Base-by-base conservation (phyloP, 1,140 invertebrate genomes). In the Pogonus chalceus region DNA sequence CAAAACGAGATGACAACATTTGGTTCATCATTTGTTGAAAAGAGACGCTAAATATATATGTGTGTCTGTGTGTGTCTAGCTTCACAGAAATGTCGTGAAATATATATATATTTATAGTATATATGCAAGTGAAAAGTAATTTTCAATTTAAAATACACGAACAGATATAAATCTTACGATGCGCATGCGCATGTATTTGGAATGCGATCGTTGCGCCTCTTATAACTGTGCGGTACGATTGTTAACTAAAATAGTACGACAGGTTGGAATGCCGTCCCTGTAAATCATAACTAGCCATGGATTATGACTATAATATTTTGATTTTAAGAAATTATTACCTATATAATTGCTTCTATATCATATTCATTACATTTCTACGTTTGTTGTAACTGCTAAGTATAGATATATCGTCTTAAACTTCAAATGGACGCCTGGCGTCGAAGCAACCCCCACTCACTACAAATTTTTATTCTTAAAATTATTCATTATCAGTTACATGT, bases 101-200 rank as follows among this genome's bases (percentile, higher is more conserved):
- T 43, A 43, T 43, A 43, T 43, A 43, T 43, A 43, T 43, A 43
- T 43, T 43, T 43, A 43, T 43, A 43, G 37, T 43, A 43, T 43
- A 31, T n/a, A 43, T 43, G 37, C 37, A 43, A 10, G 18, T 16
- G 37, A 43, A 43, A 43, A 12, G 37, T 43, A 43, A 43, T 43
- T 43, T 43, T 43, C 37, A 43, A 43, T 43, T 43, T 43, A 43
- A 43, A 43, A 43, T 43, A 43, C 37, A 43, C 37, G 37, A 18
- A 43, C 9, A 43, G 37, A 43, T 43, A 43, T 43, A 43, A 43
- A 43, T 43, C 37, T 43, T 43, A 12, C 37, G 7, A 18, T 4
- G 18, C 37, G 37, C 37, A 43, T 43, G 37, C 37, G 37, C 18
- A 31, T 14, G 4, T 31, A 14, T 31, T 14, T 31, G 37, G 7